phyloP scores from a whole-genome alignment of 1,140 invertebrate genomes.

The Choristoneura fumiferana region DNA sequence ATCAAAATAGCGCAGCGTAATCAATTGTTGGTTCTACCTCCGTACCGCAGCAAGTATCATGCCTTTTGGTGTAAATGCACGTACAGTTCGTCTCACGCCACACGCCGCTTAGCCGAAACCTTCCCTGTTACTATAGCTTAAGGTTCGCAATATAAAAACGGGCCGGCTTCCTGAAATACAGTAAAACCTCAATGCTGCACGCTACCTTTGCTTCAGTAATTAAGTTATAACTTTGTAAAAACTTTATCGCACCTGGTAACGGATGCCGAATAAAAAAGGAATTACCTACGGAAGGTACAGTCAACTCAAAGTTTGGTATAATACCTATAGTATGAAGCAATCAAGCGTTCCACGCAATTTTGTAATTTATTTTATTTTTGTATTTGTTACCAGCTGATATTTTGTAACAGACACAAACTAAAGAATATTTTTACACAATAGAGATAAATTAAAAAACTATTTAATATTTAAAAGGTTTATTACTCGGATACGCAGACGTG shows the following conservation, averaged over 20 bases:
- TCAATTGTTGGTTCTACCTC: not conserved
- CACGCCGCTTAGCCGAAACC: not conserved
- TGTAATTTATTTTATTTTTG: not conserved
- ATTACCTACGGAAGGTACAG: too few species aligned
- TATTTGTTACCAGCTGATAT: too few species aligned
- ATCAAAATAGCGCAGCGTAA: not conserved
- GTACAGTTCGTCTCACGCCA: not conserved
- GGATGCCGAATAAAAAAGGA: not conserved
- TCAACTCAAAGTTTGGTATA: not conserved
- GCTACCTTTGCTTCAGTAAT: constrained; percentile 11
- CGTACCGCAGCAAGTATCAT: constrained; percentile 4
- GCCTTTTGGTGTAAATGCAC: not conserved
- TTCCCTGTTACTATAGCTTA: not conserved
- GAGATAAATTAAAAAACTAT: too few species aligned
- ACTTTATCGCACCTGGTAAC: constrained; percentile 1
- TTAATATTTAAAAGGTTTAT: too few species aligned
- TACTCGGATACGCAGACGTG: too few species aligned
- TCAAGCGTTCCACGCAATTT: not conserved
- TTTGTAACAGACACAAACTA: too few species aligned
- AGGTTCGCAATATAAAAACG: not conserved
- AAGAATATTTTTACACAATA: too few species aligned
- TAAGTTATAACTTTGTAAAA: constrained; percentile 5
- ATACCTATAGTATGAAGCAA: not conserved
- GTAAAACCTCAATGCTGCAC: not conserved
- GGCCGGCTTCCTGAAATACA: not conserved